A percentile compares a stretch with the other conserved stretches of the same genome.
Conservation (phyloP, 2,888 invertebrate species). For the Nycteola revayana region DNA sequence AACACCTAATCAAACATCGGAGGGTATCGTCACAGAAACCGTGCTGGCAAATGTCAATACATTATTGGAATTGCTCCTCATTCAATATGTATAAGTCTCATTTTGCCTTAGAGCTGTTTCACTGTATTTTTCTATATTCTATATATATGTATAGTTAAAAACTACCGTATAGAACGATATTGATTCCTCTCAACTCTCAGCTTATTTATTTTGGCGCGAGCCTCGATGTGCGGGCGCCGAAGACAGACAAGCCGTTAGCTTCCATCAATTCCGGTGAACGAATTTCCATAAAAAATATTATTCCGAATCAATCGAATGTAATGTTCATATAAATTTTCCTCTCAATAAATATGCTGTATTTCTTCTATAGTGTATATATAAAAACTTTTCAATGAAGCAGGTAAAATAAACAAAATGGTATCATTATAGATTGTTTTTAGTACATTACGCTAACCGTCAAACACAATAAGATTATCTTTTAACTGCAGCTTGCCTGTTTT, state of each 20-base stretch:
- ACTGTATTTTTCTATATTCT: no score
- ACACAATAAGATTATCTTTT: no score
- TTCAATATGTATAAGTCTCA: no score
- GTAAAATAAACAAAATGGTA: no score
- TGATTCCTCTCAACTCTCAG: constrained; percentile 40
- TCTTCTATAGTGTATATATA: no score
- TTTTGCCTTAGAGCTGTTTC: no score
- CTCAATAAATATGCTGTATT: not conserved
- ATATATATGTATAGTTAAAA: no score
- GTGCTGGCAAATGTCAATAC: not conserved
- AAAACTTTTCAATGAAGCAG: no score
- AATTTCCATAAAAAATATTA: constrained; percentile 49
- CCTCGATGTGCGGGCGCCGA: constrained; percentile 65
- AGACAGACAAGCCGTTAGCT: constrained; percentile 68
- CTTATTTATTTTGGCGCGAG: constrained; percentile 75
- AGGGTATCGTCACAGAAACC: constrained; percentile 4
- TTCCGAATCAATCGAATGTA: constrained; percentile 26
- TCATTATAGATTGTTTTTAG: no score
- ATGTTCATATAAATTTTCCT: constrained; percentile 3
- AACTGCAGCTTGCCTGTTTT: no score
- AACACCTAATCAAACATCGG: constrained; percentile 47
- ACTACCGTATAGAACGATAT: constrained; percentile 25
- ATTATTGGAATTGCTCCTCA: not conserved
- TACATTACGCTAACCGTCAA: no score
- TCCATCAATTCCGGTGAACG: constrained; percentile 56